A percentile compares a stretch with the other conserved stretches of the same genome.
Evolutionary conservation across 2,113 vertebrate species (phyloP).

Genomic region (Colius striatus): DNA sequence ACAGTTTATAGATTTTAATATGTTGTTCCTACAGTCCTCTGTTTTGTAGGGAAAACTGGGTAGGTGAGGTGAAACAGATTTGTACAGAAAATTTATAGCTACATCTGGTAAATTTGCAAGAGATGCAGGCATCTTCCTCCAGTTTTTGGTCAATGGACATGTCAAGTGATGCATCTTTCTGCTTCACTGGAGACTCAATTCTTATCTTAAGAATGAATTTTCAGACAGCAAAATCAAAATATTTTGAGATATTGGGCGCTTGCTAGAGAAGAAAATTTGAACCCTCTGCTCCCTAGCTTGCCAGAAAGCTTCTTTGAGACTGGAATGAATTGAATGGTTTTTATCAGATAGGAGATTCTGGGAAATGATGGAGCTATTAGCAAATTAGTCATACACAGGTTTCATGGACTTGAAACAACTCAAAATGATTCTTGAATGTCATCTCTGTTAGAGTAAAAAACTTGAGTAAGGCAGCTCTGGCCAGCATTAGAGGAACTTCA

Average conservation of each 20-base stretch:
- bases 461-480: neutral
- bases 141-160: conserved; percentile 18
- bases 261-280: neutral
- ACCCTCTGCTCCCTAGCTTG: neutral
- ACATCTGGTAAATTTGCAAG: neutral
- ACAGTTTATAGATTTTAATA: neutral
- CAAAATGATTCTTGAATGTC: neutral
- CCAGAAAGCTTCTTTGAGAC: neutral
- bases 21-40: neutral
- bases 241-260: neutral
- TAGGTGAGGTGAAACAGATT: neutral
- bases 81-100: neutral
- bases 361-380: neutral
- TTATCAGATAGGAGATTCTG: neutral
- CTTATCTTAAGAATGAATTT: neutral
- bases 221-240: neutral
- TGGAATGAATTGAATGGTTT: neutral
- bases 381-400: neutral
- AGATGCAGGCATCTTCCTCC: neutral
- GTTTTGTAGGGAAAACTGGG: neutral
- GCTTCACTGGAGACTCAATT: neutral
- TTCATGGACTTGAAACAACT: neutral
- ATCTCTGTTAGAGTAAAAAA: neutral
- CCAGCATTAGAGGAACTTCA: too few relatives aligned
- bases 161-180: neutral